Evolutionary conservation across 1,140 invertebrate species (phyloP).

Genomic region (Drosophila novamexicana): DNA sequence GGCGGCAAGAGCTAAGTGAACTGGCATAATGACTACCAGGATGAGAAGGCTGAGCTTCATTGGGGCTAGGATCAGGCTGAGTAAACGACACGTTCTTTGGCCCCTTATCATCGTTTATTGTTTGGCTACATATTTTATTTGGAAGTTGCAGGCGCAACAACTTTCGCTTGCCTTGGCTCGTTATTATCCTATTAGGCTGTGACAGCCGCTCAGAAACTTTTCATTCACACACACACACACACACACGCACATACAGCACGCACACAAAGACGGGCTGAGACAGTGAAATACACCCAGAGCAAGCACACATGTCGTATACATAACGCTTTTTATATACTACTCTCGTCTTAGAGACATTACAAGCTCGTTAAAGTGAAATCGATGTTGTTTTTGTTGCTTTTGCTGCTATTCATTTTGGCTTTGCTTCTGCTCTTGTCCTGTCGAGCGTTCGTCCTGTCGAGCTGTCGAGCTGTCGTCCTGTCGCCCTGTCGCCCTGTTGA

Average conservation of each 20-base stretch:
- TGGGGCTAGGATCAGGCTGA: conserved; percentile 3
- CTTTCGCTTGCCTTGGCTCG: conserved; percentile 73
- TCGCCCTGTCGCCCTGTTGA: background rate
- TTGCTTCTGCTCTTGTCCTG: conserved; percentile 13
- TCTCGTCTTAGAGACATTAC: conserved; percentile 77
- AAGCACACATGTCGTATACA: conserved; percentile 75
- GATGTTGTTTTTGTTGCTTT: conserved; percentile 66
- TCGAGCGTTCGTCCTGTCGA: background rate
- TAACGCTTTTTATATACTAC: conserved; percentile 78
- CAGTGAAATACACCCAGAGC: conserved; percentile 22
- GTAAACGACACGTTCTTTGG: conserved; percentile 71
- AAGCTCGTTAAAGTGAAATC: conserved; percentile 82
- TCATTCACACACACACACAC: conserved; percentile 56
- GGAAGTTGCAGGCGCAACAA: conserved; percentile 75
- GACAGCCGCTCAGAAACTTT: conserved; percentile 75
- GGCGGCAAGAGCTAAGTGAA: conserved; percentile 41
- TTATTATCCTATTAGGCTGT: conserved; percentile 82
- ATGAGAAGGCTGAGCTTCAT: background rate
- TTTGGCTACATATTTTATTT: conserved; percentile 65
- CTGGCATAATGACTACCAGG: conserved; percentile 38
- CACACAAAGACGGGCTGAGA: conserved; percentile 4
- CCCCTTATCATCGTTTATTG: conserved; percentile 81
- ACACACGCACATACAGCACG: conserved; percentile 26
- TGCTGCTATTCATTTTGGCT: conserved; percentile 56
- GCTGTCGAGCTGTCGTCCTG: background rate